Base-by-base conservation (phyloP, 2,888 invertebrate species). In the Nipponacmea schrenckii region DNA sequence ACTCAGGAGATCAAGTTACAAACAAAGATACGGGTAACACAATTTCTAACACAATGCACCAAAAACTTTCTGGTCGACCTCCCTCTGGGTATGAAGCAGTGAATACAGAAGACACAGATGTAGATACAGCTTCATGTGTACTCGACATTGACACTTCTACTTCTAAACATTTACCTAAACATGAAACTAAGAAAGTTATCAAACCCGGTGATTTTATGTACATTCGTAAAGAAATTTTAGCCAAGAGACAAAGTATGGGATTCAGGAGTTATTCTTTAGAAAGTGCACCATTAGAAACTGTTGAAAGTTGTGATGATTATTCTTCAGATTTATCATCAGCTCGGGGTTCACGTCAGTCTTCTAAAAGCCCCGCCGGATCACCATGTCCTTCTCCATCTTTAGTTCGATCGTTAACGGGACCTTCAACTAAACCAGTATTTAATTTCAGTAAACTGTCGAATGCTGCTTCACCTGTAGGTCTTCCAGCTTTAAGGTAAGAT, bases 21-120 rank as follows among this genome's bases (percentile, higher is more conserved):
- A 26, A 26, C 31, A 12, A 39, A 26, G 31, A 24, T 64, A 45
- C 44, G 44, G 56, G 56, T 56, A 56, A 56, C 24, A 56, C 56
- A 7, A 24, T 56, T 12, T 20, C 56, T 56, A 56, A 56, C 24
- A 24, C 56, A 56, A 56, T 56, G 8, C 56, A 56, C 24, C 56
- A 56, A 56, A 56, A 56, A 56, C 56, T 56, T 24, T 56, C 56
- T 24, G 24, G 24, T 24, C 20, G 24, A 20, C 56, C 45, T 17
- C 71, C 67, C 14, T n/a, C 68, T 3, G 71, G 71, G 44, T 71
- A 68, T 68, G 39, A 62, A 10, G 68, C 71, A 0, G 71, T 72
- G 56, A 56, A 48, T 44, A 68, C 71, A 12, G 71, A 68, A 20
- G 71, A 56, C 20, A 20, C 67, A 17, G 64, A 48, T 48, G 68